phyloP scores from a whole-genome alignment of 2,888 invertebrate genomes.

The Apeira syringaria region DNA sequence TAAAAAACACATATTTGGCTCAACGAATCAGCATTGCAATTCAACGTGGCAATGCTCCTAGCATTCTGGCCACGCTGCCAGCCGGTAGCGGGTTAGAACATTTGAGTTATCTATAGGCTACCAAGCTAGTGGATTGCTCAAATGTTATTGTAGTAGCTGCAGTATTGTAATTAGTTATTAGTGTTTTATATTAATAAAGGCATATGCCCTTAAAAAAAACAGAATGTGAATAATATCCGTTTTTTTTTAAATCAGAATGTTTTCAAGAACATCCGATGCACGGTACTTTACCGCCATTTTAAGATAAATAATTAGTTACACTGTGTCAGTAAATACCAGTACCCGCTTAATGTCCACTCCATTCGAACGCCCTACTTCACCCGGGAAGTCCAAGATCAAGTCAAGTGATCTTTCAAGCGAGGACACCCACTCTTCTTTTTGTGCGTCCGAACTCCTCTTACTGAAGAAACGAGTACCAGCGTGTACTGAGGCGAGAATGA shows the following conservation, averaged over 20 bases:
- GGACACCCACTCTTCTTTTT: constrained; percentile 68
- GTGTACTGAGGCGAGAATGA: not conserved
- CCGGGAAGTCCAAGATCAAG: constrained; percentile 48
- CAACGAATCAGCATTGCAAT: too few species aligned
- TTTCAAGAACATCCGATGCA: not conserved
- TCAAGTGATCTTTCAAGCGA: constrained; percentile 67
- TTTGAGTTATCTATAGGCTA: too few species aligned
- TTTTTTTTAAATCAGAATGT: not conserved
- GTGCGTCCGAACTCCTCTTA: constrained; percentile 12
- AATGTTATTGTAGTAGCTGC: too few species aligned
- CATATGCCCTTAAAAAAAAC: too few species aligned
- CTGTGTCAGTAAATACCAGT: not conserved
- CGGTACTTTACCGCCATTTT: not conserved
- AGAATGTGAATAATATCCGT: too few species aligned
- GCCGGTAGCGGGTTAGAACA: too few species aligned
- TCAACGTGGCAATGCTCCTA: too few species aligned
- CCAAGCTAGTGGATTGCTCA: too few species aligned
- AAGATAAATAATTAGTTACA: not conserved
- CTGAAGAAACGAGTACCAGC: constrained; percentile 2
- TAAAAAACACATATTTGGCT: too few species aligned
- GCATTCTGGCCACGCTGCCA: too few species aligned
- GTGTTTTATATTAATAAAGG: too few species aligned
- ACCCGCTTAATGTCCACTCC: not conserved
- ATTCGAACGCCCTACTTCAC: constrained; percentile 30
- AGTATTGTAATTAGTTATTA: too few species aligned